phyloP scores from a whole-genome alignment of 2,113 vertebrate genomes.

The Strix aluco region DNA sequence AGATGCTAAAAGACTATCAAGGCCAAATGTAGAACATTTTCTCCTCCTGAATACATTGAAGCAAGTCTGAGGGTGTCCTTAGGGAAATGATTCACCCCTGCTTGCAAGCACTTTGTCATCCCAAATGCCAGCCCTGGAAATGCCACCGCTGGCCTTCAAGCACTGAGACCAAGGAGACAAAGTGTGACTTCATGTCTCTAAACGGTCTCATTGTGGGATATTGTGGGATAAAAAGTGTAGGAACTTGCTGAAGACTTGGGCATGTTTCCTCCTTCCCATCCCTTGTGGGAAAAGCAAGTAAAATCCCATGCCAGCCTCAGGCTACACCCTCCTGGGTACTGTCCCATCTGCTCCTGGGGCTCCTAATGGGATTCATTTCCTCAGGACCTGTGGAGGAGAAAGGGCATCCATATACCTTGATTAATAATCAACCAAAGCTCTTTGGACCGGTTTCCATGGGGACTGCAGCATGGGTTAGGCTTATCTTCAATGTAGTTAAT shows the following conservation, averaged over 20 bases:
- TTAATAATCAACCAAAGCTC: conserved; percentile 14
- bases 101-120: conserved; percentile 49
- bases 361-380: not conserved
- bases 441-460: conserved; percentile 61
- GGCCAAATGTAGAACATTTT: conserved; percentile 12
- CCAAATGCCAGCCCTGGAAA: conserved; percentile 12
- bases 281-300: not conserved
- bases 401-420: not conserved
- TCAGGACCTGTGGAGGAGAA: not conserved
- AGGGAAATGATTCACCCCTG: conserved; percentile 33
- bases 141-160: not conserved
- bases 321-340: rapidly evolving
- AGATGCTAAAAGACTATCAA: not conserved
- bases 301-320: not conserved
- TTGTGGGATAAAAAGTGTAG: not conserved
- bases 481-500: not conserved
- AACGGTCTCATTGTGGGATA: not conserved
- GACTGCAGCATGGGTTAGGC: not conserved
- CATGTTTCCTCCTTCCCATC: not conserved
- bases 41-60: not conserved
- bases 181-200: not conserved
- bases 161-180: not conserved
- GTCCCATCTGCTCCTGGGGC: not conserved
- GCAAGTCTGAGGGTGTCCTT: not conserved
- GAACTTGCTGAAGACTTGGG: not conserved